Evolutionary conservation across 2,888 invertebrate genomes (phyloP).

Genomic region (Apomyelois bistriatella): DNA sequence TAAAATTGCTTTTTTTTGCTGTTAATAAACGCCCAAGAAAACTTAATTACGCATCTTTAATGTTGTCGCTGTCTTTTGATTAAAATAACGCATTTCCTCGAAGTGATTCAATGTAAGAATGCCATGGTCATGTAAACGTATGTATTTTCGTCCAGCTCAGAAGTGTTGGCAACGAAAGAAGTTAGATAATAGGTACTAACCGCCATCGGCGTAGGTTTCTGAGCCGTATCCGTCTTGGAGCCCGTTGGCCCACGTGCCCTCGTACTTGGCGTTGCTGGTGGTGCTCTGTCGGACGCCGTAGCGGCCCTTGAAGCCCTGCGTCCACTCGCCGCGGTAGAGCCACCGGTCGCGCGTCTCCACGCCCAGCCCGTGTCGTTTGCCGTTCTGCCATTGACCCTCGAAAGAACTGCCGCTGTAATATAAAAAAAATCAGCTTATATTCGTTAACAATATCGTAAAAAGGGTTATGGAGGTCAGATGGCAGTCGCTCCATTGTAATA

Average conservation of each 20-base stretch:
- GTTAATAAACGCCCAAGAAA: background rate
- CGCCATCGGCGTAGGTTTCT: slow-evolving; percentile 99
- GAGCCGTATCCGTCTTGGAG: slow-evolving; percentile 99
- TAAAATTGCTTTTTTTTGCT: background rate
- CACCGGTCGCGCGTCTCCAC: slow-evolving; percentile 98
- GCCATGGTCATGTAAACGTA: slow-evolving; percentile 58
- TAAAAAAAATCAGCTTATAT: background rate
- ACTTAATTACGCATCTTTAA: slow-evolving; percentile 1
- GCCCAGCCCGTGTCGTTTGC: slow-evolving; percentile 98
- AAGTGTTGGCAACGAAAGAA: slow-evolving; percentile 56
- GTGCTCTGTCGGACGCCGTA: slow-evolving; percentile 98
- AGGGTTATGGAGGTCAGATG: too few relatives aligned
- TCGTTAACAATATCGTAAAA: too few relatives aligned
- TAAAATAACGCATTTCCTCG: slow-evolving; percentile 39
- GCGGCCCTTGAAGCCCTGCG: slow-evolving; percentile 98
- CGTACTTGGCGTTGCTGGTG: slow-evolving; percentile 96
- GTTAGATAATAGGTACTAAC: slow-evolving; percentile 80
- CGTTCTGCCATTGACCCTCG: slow-evolving; percentile 99
- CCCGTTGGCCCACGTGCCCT: slow-evolving; percentile 99
- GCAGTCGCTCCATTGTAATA: too few relatives aligned
- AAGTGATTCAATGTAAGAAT: slow-evolving; percentile 44
- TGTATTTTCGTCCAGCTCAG: slow-evolving; percentile 61
- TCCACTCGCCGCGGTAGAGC: slow-evolving; percentile 99
- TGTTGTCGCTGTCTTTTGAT: slow-evolving; percentile 28
- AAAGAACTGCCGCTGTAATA: slow-evolving; percentile 93